Evolutionary conservation across 2,888 invertebrate species (phyloP), one percentile per base, ranked within the genome.

Genomic region (Oxytorus armatus): DNA sequence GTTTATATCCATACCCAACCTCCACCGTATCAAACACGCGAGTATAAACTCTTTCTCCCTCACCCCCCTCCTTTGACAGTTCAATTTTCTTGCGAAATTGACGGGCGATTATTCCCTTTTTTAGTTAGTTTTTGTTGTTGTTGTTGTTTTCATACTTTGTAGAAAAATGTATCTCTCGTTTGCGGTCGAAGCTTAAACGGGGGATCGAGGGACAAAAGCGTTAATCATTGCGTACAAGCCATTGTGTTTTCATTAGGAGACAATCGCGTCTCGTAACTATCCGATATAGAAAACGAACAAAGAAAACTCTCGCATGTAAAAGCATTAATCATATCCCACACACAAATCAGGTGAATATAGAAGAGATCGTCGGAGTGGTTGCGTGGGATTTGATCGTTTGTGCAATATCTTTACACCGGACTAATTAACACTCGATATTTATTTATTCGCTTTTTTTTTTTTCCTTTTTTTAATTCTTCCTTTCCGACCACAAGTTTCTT

Each of bases 251-350:
- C 75, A 66, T 79, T 65, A 75, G 59, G 44, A 51, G 73, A 73
- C 73, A 75, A 75, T 59, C 42, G 70, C 51, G 16, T 53, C 25
- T 18, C 11, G 44, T n/a, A n/a, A 5, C 11, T 1, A n/a, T 0
- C 1, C 10, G 29, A 25, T 33, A 39, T 61, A 33, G 18, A 49
- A 49, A 70, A 36, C 39, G 51, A 44, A 42, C 55, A 53, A 59
- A 49, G 33, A 39, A 18, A 49, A 39, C 51, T 39, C 4, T 21
- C 25, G n/a, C 21, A n/a, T 10, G 10, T n/a, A 63, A 44, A 59
- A 23, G 51, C 76, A 82, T 81, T 73, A 78, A 80, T 80, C 80
- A 75, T 72, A 61, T 65, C 73, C 75, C 63, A 76, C 69, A 77
- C 76, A 33, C 59, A 55, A 49, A 42, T 66, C 65, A 63, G 70